Evolutionary conservation across 1,140 invertebrate species (phyloP).

Genomic region (Cotesia glomerata): DNA sequence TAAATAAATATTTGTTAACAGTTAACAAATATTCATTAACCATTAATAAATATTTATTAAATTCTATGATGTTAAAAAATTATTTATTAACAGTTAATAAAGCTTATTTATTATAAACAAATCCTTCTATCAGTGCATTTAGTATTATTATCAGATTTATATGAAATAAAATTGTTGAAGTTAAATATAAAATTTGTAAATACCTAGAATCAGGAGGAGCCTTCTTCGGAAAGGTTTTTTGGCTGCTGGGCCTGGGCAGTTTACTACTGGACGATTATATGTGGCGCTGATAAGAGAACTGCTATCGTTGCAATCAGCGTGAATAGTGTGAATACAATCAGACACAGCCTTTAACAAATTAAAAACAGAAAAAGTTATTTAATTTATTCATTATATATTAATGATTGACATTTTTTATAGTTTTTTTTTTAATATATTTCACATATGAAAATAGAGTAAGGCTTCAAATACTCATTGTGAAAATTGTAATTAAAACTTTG

Average conservation of each 20-base stretch:
- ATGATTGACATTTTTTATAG: not conserved
- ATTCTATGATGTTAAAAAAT: too few species aligned
- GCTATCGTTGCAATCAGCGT: constrained; percentile 94
- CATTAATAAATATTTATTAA: too few species aligned
- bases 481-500: too few species aligned
- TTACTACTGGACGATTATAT: constrained; percentile 91
- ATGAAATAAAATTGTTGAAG: not conserved
- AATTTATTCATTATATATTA: not conserved
- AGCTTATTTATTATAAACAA: too few species aligned
- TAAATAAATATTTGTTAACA: too few species aligned
- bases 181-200: not conserved
- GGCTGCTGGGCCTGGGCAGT: constrained; percentile 51
- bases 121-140: too few species aligned
- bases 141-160: too few species aligned
- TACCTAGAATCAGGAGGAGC: constrained; percentile 42
- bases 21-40: too few species aligned
- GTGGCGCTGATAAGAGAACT: constrained; percentile 91
- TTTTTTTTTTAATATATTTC: not conserved
- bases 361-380: not conserved
- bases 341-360: constrained; percentile 79
- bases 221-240: constrained; percentile 43
- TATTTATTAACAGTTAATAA: too few species aligned
- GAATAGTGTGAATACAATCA: constrained; percentile 96
- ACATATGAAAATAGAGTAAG: too few species aligned
- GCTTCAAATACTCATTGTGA: too few species aligned